Evolutionary conservation across 2,797 vertebrate species (phyloP), one percentile per base, ranked within the genome.

Genomic region (Arremon brunneinucha): DNA sequence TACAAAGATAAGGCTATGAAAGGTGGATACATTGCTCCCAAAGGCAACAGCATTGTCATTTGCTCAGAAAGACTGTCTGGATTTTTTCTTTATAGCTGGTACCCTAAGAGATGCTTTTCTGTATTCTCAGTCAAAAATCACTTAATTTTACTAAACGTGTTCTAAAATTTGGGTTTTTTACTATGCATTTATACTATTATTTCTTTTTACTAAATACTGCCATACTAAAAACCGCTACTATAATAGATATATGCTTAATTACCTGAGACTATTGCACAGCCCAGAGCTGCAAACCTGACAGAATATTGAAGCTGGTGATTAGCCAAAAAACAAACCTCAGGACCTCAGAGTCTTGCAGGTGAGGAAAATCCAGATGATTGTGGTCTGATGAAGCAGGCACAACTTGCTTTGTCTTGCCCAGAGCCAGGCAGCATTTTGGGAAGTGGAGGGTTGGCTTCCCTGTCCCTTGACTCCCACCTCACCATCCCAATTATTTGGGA

Each of bases 361-460:
- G 32, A 56, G 26, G 23, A 89, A 83, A 41, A 67, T 28, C 11
- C 86, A 7, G 18, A 8, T 56, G 32, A 3, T 5, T 72, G 17
- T 57, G 13, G 1, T 53, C 22, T 28, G 8, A 14, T 9, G 9
- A 2, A 49, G 39, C 4, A 49, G 9, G 3, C 3, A 26, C 4
- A 20, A 4, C 4, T 89, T 76, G 22, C 28, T 53, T n/a, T 0
- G 0, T 10, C 12, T 18, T n/a, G 24, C 32, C 14, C 32, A 68
- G 62, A 84, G 8, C 41, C 41, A 53, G 11, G 19, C 7, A 52
- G 5, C 2, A 28, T 37, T 11, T 1, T 52, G 8, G 6, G 20
- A 28, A 70, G 15, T 1, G 0, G 6, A 56, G 7, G 2, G 5
- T 3, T 71, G 32, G 3, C 26, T 78, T 83, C 1, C 1, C 16